Percentiles rank a stretch among this genome's conserved stretches.
phyloP scores from a whole-genome alignment of 2,888 invertebrate genomes.

The Aphidius colemani region DNA sequence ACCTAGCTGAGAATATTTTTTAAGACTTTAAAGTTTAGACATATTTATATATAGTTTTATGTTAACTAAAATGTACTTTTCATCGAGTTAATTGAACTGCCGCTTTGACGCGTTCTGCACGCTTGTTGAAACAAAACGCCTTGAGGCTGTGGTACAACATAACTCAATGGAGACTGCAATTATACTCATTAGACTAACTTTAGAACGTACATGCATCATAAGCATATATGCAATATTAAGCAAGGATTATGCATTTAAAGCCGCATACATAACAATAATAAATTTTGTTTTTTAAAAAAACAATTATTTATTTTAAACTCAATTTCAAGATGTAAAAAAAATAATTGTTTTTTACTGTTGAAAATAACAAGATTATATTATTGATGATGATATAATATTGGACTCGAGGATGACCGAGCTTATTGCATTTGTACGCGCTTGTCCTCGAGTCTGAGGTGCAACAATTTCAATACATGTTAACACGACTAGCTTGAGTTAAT shows the following conservation, averaged over 20 bases:
- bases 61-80: constrained; percentile 49
- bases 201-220: constrained; percentile 33
- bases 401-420: constrained; percentile 57
- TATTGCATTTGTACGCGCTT: constrained; percentile 43
- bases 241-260: too few relatives aligned
- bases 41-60: neutral
- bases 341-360: neutral
- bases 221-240: constrained; percentile 19
- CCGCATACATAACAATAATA: constrained; percentile 13
- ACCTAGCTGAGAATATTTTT: constrained; percentile 31
- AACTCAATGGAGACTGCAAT: constrained; percentile 58
- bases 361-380: too few relatives aligned
- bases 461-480: constrained; percentile 41
- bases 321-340: constrained; percentile 10
- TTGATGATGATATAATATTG: constrained; percentile 47
- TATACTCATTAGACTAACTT: constrained; percentile 31
- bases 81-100: constrained; percentile 55
- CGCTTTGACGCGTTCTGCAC: constrained; percentile 28
- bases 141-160: constrained; percentile 20
- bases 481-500: constrained; percentile 55
- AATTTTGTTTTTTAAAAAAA: constrained; percentile 1
- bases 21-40: too few relatives aligned
- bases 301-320: constrained; percentile 18
- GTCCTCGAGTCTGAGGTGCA: constrained; percentile 60
- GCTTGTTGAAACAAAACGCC: constrained; percentile 5